A percentile compares a stretch with the other conserved stretches of the same genome.
Conservation (phyloP, 92 coral and sea anemone species). For the Zoanthus sociatus region DNA sequence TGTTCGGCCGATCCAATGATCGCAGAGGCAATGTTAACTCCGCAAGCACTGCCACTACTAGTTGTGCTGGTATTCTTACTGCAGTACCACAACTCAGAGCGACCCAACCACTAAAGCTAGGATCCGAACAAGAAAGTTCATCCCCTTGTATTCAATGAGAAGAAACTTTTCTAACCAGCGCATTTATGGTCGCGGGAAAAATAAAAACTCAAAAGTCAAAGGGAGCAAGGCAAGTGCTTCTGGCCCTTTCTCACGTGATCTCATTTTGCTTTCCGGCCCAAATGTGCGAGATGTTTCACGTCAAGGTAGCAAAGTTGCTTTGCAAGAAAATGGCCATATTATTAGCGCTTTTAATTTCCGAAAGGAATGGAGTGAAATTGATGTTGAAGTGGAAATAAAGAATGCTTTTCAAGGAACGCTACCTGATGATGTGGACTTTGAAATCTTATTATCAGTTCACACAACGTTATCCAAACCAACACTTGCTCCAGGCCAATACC, state of each 20-base stretch:
- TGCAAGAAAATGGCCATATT: slow-evolving; percentile 56
- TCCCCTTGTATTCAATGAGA: slow-evolving; percentile 24
- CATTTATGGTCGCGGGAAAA: neutral
- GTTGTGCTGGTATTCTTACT: slow-evolving; percentile 21
- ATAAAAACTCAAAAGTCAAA: neutral
- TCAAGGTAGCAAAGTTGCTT: slow-evolving; percentile 30
- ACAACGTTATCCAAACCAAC: slow-evolving; percentile 36
- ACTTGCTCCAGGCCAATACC: slow-evolving; percentile 49
- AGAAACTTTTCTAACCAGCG: slow-evolving; percentile 18
- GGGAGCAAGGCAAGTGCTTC: neutral
- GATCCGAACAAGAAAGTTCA: slow-evolving; percentile 25
- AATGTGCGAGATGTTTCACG: slow-evolving; percentile 29
- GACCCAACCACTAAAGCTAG: slow-evolving; percentile 20
- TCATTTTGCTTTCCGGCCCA: slow-evolving; percentile 35
- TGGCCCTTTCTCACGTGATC: slow-evolving; percentile 45
- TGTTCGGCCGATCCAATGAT: no score
- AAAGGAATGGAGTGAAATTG: slow-evolving; percentile 32
- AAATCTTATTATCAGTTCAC: slow-evolving; percentile 40
- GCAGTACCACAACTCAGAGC: slow-evolving; percentile 3
- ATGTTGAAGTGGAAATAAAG: slow-evolving; percentile 5
- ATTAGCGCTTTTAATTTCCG: slow-evolving; percentile 46
- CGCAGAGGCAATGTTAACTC: no score
- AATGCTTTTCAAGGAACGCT: slow-evolving; percentile 46
- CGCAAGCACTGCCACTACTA: slow-evolving; percentile 9
- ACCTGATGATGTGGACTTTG: slow-evolving; percentile 51